phyloP scores from a whole-genome alignment of 2,888 invertebrate species.

The Plebejus melissa region DNA sequence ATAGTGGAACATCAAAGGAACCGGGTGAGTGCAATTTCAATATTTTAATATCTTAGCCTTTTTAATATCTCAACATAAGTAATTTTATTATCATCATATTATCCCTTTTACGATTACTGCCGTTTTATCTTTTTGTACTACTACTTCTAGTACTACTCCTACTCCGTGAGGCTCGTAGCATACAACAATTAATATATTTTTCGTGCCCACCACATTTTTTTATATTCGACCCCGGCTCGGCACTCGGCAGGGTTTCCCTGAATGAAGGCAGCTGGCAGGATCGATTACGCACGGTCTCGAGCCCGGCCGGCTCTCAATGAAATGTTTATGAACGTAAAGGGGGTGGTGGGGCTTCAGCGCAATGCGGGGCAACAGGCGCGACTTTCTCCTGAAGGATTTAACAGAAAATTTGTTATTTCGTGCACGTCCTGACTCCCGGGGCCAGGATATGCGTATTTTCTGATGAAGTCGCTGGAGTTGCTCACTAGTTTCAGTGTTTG shows the following conservation, averaged over 20 bases:
- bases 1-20: background rate
- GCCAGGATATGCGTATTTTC: no score
- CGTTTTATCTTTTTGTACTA: background rate
- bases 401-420: background rate
- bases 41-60: background rate
- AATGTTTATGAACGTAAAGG: conserved; percentile 20
- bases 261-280: conserved; percentile 7
- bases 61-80: background rate
- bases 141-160: background rate
- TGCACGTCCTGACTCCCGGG: no score
- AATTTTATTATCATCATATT: background rate
- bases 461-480: background rate
- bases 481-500: background rate
- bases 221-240: background rate
- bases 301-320: conserved; percentile 15
- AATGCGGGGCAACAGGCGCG: conserved; percentile 2
- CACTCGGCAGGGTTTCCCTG: background rate
- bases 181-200: no score
- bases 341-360: background rate
- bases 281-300: conserved; percentile 10
- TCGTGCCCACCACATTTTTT: background rate
- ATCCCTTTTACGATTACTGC: background rate
- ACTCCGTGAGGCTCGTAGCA: background rate
- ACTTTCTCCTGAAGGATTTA: no score
- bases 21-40: background rate